Percentiles rank a stretch among this genome's conserved stretches.
Evolutionary conservation across 2,113 vertebrate species (phyloP).

Genomic region (Tachysurus vachellii): DNA sequence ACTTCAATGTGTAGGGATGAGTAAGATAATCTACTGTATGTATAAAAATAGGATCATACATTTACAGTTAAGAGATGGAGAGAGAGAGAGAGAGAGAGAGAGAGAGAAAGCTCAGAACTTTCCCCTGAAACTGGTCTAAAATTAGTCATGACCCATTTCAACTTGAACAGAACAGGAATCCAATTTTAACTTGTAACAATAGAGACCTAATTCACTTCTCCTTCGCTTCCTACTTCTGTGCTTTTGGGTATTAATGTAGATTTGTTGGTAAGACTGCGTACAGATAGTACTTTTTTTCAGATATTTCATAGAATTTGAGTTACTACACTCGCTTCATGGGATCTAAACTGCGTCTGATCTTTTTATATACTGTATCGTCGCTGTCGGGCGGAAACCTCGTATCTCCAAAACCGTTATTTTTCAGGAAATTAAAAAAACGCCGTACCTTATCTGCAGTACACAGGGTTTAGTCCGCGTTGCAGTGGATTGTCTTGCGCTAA

Average conservation of each 20-base stretch:
- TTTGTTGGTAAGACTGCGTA: constrained; percentile 2
- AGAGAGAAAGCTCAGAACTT: neutral
- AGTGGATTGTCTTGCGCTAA: too few relatives aligned
- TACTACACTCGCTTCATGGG: neutral
- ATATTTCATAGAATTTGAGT: neutral
- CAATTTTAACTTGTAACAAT: constrained; percentile 8
- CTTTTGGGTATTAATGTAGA: constrained; percentile 5
- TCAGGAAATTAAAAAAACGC: too few relatives aligned
- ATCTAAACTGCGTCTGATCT: neutral
- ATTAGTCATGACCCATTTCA: constrained; percentile 41
- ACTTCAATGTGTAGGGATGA: neutral
- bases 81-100: too few relatives aligned
- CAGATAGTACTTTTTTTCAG: neutral
- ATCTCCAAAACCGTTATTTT: too few relatives aligned
- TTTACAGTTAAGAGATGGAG: neutral
- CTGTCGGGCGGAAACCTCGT: too few relatives aligned
- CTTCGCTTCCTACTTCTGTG: neutral
- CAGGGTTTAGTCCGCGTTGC: too few relatives aligned
- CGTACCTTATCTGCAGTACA: too few relatives aligned
- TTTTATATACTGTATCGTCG: neutral
- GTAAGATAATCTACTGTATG: neutral
- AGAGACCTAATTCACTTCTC: constrained; percentile 31
- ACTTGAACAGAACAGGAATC: constrained; percentile 11
- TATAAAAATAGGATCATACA: neutral
- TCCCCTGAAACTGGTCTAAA: constrained; percentile 35